Evolutionary conservation across 2,797 vertebrate genomes (phyloP), one percentile per base, ranked within the genome.

Genomic region (Nothura maculosa): DNA sequence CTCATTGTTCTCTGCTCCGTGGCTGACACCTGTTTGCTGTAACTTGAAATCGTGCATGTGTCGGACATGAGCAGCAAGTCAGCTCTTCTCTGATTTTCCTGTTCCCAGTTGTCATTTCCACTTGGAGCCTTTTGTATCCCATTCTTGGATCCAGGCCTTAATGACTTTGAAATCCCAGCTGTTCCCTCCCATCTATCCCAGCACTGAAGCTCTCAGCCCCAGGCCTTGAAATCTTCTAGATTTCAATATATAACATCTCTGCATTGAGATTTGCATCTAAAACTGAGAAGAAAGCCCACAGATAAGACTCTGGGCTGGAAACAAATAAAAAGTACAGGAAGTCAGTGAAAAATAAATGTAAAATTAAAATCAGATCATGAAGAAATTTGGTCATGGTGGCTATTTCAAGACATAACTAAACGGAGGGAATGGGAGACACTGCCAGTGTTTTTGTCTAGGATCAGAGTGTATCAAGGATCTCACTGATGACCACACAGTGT

Each of bases 11-110:
- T 90, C 48, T 87, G 48, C 38, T 0, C 6, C 76, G 66, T 60
- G 34, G 42, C 10, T 84, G 77, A 38, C 95, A 96, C 93, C 95
- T 96, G 92, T 94, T 94, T 91, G 85, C 67, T 81, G 60, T 83
- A 92, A 87, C 66, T 81, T 89, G 85, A 91, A 95, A 87, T 94
- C 50, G 28, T 0, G 6, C 32, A 0, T 43, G 7, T 91, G 85
- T 89, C 0, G 0, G 77, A 76, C 67, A 78, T 8, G 30, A 92
- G 73, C 50, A 79, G 62, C 95, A 93, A 92, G 96, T 95, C 66
- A 96, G 17, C 66, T 91, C 91, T 78, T 73, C 70, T 81, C 34
- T 52, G 52, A 73, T 38, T 94, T 95, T 79, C 89, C 93, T 93
- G 73, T 89, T 93, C 67, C 82, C 73, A 85, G 82, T 89, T 89